Evolutionary conservation across 2,888 invertebrate genomes (phyloP), one percentile per base, ranked within the genome.

Genomic region (Ormyrus nitidulus): DNA sequence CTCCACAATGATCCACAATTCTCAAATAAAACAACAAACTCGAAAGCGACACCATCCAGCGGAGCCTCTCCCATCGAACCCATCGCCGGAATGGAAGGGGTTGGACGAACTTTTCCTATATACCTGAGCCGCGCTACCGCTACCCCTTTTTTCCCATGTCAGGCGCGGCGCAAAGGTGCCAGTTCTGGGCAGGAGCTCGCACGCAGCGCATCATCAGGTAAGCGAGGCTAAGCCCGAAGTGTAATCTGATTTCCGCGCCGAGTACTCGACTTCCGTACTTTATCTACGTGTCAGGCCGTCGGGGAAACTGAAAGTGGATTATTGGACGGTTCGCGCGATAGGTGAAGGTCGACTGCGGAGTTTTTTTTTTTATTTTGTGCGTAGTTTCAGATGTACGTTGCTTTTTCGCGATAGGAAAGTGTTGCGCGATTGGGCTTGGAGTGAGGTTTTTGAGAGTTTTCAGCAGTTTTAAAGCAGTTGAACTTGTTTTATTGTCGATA

Each of bases 151-250:
- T 83, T 81, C 84, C 78, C 78, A 78, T 78, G 75, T 54, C 54
- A 44, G 68, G 34, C 6, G 54, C 49, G 62, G 48, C 59, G 72
- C 51, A 53, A 74, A 74, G 69, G 73, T 74, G 65, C 84, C 89
- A 90, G 90, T 90, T 89, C 87, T 86, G 84, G 87, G 86, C 85
- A 86, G 87, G 89, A 89, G 89, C 86, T 88, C 86, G 86, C 86
- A 85, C 88, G 88, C 85, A 84, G 83, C 88, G 85, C 88, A 86
- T 89, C 85, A 70, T 46, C 66, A 62, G 77, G 75, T 84, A 83
- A 84, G 81, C 81, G 74, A 46, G 64, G 64, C 7, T n/a, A 44
- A 44, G 44, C 53, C 0, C 53, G 11, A 7, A 77, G 69, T 83
- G 83, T 87, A 87, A 87, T 87, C 87, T 87, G 86, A 86, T 88